A percentile compares a stretch with the other conserved stretches of the same genome.
Conservation (phyloP, 2,113 vertebrate genomes). For the Rhegmatorhina hoffmannsi region DNA sequence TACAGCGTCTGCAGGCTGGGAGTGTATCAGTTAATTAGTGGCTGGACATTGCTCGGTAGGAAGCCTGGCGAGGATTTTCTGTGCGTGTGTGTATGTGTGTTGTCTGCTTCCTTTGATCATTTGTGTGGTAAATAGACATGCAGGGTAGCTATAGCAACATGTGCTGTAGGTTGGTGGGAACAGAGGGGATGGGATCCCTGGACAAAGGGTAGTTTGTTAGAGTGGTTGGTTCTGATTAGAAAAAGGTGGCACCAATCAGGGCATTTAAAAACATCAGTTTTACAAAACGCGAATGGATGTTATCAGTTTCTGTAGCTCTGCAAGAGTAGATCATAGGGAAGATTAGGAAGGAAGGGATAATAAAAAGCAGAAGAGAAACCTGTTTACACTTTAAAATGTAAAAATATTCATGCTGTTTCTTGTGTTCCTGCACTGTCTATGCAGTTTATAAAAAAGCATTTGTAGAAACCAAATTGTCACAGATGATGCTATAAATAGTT, state of each 20-base stretch:
- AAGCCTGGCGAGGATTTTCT: constrained; percentile 76
- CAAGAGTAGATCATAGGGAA: not conserved
- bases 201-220: constrained; percentile 84
- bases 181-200: constrained; percentile 55
- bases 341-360: not conserved
- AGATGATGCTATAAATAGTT: not conserved
- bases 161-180: constrained; percentile 75
- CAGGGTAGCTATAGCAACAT: constrained; percentile 84
- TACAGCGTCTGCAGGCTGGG: constrained; percentile 31
- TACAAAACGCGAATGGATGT: constrained; percentile 34
- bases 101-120: constrained; percentile 83
- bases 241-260: constrained; percentile 68
- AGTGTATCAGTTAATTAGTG: constrained; percentile 84
- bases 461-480: not conserved
- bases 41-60: constrained; percentile 76
- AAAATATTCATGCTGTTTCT: not conserved
- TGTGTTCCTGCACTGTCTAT: not conserved
- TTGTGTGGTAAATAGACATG: constrained; percentile 84
- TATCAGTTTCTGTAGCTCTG: constrained; percentile 21
- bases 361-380: constrained; percentile 11
- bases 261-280: constrained; percentile 56
- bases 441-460: not conserved
- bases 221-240: constrained; percentile 77
- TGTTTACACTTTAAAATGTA: not conserved
- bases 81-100: constrained; percentile 54